These are phyloP conservation scores for Danio choprae DNA, from an alignment of 2,797 vertebrate species.

Conservation along the genomic window DNA sequence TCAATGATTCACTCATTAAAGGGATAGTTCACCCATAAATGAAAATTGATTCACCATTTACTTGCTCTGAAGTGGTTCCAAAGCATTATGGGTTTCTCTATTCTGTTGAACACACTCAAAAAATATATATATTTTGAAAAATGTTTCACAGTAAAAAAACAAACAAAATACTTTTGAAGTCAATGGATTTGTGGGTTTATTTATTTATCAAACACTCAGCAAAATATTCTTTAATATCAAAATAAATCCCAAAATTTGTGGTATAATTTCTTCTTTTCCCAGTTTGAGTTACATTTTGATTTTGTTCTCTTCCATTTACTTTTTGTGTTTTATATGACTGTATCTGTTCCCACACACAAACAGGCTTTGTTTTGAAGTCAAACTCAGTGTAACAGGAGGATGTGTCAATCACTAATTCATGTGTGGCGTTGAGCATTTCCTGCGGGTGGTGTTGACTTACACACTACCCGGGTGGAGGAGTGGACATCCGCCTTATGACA, in stretches of 20 bases:
- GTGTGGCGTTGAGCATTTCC: constrained; percentile 69
- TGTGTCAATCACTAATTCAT: constrained; percentile 76
- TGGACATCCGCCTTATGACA: constrained; percentile 2
- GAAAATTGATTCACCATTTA: too few relatives aligned
- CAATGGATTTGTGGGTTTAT: too few relatives aligned
- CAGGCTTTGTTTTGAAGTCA: constrained; percentile 62
- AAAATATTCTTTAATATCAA: not conserved
- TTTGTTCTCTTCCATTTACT: not conserved
- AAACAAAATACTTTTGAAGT: not conserved
- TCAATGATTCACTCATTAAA: too few relatives aligned
- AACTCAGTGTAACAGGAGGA: constrained; percentile 65
- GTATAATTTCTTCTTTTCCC: too few relatives aligned
- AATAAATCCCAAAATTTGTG: too few relatives aligned
- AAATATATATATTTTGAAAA: too few relatives aligned
- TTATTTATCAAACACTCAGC: not conserved
- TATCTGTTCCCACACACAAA: constrained; percentile 9
- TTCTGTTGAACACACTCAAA: too few relatives aligned
- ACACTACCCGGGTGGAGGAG: constrained; percentile 14
- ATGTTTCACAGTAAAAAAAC: not conserved
- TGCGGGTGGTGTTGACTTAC: constrained; percentile 63
- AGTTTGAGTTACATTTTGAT: not conserved
- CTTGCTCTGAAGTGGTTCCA: too few relatives aligned
- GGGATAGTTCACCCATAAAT: too few relatives aligned
- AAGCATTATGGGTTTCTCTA: too few relatives aligned
- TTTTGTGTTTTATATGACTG: not conserved